phyloP scores from a whole-genome alignment of 1,140 invertebrate genomes.

The Drosophila watanabei region DNA sequence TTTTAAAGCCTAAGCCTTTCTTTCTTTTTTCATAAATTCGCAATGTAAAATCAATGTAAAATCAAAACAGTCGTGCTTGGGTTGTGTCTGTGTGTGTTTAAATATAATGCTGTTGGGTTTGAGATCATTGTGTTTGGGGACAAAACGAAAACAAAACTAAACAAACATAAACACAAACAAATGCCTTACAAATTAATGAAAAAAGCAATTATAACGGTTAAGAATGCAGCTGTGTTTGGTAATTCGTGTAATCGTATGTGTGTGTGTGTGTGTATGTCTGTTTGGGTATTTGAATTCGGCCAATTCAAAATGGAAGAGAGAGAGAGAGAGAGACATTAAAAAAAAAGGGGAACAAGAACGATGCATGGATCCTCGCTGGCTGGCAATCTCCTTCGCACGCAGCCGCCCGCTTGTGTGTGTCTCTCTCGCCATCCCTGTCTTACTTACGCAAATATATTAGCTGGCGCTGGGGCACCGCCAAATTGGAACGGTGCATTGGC shows the following conservation, averaged over 20 bases:
- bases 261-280: constrained; percentile 13
- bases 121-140: constrained; percentile 1
- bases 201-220: constrained; percentile 57
- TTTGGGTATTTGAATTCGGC: constrained; percentile 14
- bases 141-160: constrained; percentile 23
- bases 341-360: not conserved
- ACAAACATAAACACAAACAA: constrained; percentile 29
- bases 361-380: not conserved
- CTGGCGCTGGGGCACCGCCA: constrained; percentile 59
- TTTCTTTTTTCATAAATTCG: not conserved
- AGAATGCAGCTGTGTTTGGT: constrained; percentile 35
- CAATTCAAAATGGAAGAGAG: constrained; percentile 11
- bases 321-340: not conserved
- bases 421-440: constrained; percentile 21
- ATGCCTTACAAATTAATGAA: constrained; percentile 39
- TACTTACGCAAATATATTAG: constrained; percentile 82
- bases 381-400: constrained; percentile 10
- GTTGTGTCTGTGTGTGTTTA: not conserved
- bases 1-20: not conserved
- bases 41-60: not conserved
- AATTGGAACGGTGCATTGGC: constrained; percentile 72
- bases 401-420: constrained; percentile 3
- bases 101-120: constrained; percentile 15
- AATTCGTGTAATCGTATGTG: not conserved
- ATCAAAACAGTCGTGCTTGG: not conserved